A percentile compares a stretch with the other conserved stretches of the same genome.
Evolutionary conservation across 2,113 vertebrate genomes (phyloP).

Genomic region (Nesospiza acunhae): DNA sequence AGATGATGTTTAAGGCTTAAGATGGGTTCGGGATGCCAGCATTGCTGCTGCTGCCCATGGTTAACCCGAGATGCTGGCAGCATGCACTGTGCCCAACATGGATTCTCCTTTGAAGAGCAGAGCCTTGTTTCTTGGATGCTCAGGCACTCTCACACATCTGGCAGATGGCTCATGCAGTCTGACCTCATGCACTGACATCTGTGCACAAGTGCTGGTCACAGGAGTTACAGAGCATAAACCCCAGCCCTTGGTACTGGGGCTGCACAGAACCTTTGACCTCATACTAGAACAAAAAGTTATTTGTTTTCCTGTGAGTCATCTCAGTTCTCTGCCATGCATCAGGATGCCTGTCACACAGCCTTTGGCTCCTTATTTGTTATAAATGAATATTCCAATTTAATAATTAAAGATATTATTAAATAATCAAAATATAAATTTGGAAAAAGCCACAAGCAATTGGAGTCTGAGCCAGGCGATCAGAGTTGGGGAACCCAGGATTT

Average conservation of each 20-base stretch:
- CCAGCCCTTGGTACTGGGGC: neutral
- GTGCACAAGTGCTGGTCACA: neutral
- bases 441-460: too few relatives aligned
- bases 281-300: neutral
- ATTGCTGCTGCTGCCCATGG: neutral
- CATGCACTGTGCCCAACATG: neutral
- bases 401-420: too few relatives aligned
- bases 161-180: neutral
- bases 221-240: neutral
- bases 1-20: too few relatives aligned
- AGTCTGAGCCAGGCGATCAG: too few relatives aligned
- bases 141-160: neutral
- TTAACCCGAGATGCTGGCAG: neutral
- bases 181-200: conserved; percentile 1
- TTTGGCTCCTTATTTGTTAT: neutral
- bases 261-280: neutral
- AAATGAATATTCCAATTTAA: too few relatives aligned
- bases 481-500: too few relatives aligned
- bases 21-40: neutral
- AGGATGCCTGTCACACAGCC: neutral
- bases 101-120: neutral
- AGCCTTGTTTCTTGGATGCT: neutral
- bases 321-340: neutral
- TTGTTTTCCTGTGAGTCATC: neutral
- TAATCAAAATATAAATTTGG: too few relatives aligned